Evolutionary conservation across 2,113 vertebrate genomes (phyloP).

Genomic region (Alligator sinensis): DNA sequence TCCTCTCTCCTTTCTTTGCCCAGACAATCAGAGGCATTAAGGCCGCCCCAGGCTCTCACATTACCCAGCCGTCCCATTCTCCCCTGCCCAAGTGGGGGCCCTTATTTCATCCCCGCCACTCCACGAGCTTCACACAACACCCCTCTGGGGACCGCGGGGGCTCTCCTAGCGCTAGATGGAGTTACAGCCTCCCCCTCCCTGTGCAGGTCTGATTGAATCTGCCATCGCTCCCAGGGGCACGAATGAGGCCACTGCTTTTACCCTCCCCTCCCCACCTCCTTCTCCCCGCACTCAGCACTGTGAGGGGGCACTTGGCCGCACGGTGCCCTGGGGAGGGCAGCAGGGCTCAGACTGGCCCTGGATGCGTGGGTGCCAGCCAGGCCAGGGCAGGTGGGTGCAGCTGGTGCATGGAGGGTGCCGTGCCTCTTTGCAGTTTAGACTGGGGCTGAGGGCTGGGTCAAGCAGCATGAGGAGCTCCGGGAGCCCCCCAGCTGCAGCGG

Average conservation of each 20-base stretch:
- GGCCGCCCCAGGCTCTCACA: slow-evolving; percentile 14
- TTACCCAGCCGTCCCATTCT: neutral
- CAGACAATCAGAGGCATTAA: slow-evolving; percentile 51
- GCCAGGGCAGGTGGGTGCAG: no score
- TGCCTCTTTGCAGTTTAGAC: no score
- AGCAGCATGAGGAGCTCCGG: no score
- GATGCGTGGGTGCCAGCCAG: no score
- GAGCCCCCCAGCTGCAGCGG: no score
- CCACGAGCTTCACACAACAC: neutral
- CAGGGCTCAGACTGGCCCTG: no score
- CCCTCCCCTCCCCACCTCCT: neutral
- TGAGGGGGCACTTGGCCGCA: neutral
- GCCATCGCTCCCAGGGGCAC: neutral
- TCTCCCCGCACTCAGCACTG: neutral
- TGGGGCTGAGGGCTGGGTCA: no score
- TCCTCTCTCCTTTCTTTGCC: slow-evolving; percentile 23
- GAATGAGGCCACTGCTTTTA: neutral
- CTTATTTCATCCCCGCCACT: neutral
- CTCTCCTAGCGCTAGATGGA: neutral
- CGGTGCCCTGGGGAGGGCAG: no score
- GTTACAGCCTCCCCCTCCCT: neutral
- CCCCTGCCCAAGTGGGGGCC: neutral
- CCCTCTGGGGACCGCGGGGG: neutral
- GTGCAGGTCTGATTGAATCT: neutral
- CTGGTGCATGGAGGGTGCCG: no score